Evolutionary conservation across 1,140 invertebrate species (phyloP).

Genomic region (Hermatobates lingyangjiaoensis): DNA sequence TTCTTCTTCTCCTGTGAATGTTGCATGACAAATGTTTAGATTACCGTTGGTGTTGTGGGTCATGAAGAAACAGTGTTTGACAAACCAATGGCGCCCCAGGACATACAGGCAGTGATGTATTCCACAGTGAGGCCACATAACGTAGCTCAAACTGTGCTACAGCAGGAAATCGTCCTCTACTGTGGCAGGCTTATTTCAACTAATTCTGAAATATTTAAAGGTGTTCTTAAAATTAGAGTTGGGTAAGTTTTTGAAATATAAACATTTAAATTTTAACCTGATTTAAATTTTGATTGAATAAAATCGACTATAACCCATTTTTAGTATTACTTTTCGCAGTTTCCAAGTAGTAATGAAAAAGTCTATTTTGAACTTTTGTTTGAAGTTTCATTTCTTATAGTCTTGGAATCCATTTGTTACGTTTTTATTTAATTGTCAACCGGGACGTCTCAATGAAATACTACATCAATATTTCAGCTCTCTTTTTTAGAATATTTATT

Average conservation of each 20-base stretch:
- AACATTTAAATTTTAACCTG: slow-evolving; percentile 1
- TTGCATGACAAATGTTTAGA: slow-evolving; percentile 38
- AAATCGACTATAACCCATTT: too few relatives aligned
- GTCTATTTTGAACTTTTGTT: slow-evolving; percentile 1
- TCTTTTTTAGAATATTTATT: too few relatives aligned
- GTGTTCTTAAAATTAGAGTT: slow-evolving; percentile 87
- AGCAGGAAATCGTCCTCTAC: slow-evolving; percentile 85
- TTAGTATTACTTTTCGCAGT: too few relatives aligned
- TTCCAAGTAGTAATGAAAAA: too few relatives aligned
- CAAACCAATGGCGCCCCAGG: slow-evolving; percentile 85
- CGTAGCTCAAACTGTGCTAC: slow-evolving; percentile 86
- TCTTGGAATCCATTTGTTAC: too few relatives aligned
- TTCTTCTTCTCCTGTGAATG: too few relatives aligned
- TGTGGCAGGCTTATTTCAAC: slow-evolving; percentile 85
- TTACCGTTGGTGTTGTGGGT: slow-evolving; percentile 86
- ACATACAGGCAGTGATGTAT: slow-evolving; percentile 75
- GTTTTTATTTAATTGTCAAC: too few relatives aligned
- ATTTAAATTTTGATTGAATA: too few relatives aligned
- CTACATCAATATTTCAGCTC: too few relatives aligned
- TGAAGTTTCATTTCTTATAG: not conserved
- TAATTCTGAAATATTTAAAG: slow-evolving; percentile 79
- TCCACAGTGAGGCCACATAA: slow-evolving; percentile 70
- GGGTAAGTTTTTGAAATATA: slow-evolving; percentile 34
- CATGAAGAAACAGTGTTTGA: slow-evolving; percentile 89
- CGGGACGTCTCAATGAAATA: too few relatives aligned